These are phyloP conservation scores for Agrotis ipsilon DNA, from an alignment of 2,888 invertebrate genomes.

Conservation along the genomic window DNA sequence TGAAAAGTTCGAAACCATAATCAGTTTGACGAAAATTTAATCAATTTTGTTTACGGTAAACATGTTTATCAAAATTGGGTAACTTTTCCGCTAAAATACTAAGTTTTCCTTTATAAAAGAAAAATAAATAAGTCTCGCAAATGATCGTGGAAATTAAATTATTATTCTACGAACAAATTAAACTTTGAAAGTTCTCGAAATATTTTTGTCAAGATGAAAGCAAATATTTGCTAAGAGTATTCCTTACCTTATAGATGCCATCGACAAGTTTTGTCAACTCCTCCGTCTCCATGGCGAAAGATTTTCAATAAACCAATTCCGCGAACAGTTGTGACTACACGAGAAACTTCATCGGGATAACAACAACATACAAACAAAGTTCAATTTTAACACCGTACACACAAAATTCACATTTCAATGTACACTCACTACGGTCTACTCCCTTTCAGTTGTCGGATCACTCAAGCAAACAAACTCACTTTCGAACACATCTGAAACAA, in stretches of 20 bases:
- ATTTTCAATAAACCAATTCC: conserved; percentile 80
- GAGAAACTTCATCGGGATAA: conserved; percentile 86
- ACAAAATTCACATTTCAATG: conserved; percentile 89
- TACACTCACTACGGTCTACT: conserved; percentile 73
- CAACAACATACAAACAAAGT: conserved; percentile 78
- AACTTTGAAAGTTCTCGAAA: neutral
- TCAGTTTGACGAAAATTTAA: conserved; percentile 12
- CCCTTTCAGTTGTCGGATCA: conserved; percentile 77
- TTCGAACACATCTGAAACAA: conserved; percentile 89
- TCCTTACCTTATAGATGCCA: conserved; percentile 96
- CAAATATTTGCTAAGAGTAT: conserved; percentile 42
- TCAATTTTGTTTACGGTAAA: conserved; percentile 39
- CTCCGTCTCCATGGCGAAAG: conserved; percentile 94
- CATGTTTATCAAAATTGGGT: conserved; percentile 22
- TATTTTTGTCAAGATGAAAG: neutral
- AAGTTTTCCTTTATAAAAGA: neutral
- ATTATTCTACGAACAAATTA: neutral
- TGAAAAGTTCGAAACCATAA: too few species aligned
- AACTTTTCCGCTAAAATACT: conserved; percentile 21
- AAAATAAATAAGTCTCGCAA: conserved; percentile 9
- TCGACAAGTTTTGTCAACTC: conserved; percentile 97
- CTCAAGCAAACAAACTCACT: conserved; percentile 82
- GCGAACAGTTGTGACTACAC: conserved; percentile 81
- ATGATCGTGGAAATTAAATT: neutral
- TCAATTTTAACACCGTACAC: conserved; percentile 83